phyloP scores from a whole-genome alignment of 2,888 invertebrate species.

The Melieria crassipennis region DNA sequence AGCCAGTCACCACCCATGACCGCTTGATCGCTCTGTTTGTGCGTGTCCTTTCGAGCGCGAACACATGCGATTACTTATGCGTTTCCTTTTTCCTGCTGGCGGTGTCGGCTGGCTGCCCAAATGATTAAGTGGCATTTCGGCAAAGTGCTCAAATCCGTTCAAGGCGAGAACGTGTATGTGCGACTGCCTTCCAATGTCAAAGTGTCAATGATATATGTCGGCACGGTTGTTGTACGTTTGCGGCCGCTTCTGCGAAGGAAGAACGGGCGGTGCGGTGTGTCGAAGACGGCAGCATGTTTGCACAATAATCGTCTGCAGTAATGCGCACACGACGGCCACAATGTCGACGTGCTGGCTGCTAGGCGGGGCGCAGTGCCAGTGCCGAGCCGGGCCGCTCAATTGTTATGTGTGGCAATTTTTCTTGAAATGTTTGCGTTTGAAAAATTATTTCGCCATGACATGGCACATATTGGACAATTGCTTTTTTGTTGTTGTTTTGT shows the following conservation, averaged over 20 bases:
- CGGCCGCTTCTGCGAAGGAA: conserved; percentile 26
- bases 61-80: conserved; percentile 64
- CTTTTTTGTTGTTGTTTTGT: neutral
- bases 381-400: conserved; percentile 22
- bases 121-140: conserved; percentile 65
- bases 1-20: conserved; percentile 10
- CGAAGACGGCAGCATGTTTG: conserved; percentile 2
- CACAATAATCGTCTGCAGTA: no score
- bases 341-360: no score
- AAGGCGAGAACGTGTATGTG: conserved; percentile 44
- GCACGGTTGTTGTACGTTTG: conserved; percentile 18
- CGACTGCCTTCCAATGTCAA: conserved; percentile 52
- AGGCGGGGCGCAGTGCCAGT: conserved; percentile 20
- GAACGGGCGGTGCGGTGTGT: neutral
- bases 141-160: conserved; percentile 64
- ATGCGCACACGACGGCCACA: no score
- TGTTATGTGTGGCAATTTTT: conserved; percentile 29
- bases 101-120: conserved; percentile 42
- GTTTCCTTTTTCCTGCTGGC: conserved; percentile 53
- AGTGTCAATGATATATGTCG: conserved; percentile 60
- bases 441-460: conserved; percentile 19
- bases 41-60: conserved; percentile 63
- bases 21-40: conserved; percentile 36
- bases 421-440: conserved; percentile 22
- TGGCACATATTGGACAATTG: conserved; percentile 6